Percentiles rank a stretch among this genome's conserved stretches.
Conservation (phyloP, 2,113 vertebrate species). For the Dipodomys ordii region DNA sequence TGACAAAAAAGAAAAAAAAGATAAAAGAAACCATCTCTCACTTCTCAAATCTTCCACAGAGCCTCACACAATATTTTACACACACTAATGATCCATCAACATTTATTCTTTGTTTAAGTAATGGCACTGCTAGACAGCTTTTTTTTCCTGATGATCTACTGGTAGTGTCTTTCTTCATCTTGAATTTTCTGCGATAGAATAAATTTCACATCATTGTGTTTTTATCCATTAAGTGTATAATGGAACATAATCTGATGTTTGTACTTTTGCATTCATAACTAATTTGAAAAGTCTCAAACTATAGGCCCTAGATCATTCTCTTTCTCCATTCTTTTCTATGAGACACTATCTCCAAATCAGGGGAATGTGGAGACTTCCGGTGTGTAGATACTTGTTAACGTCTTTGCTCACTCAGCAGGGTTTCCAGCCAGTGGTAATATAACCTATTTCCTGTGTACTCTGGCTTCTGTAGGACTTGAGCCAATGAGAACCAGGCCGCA, state of each 20-base stretch:
- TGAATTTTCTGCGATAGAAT: slow-evolving; percentile 44
- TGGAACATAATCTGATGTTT: slow-evolving; percentile 42
- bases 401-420: slow-evolving; percentile 49
- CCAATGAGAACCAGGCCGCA: slow-evolving; percentile 20
- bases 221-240: slow-evolving; percentile 55
- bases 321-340: slow-evolving; percentile 34
- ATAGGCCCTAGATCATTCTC: neutral
- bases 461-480: neutral
- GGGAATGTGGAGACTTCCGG: slow-evolving; percentile 57
- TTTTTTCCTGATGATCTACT: neutral
- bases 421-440: slow-evolving; percentile 48
- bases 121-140: neutral
- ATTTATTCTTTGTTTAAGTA: slow-evolving; percentile 59
- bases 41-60: neutral
- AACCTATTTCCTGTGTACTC: neutral
- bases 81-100: slow-evolving; percentile 1
- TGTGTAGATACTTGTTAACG: slow-evolving; percentile 48
- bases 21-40: neutral
- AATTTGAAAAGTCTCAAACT: slow-evolving; percentile 35
- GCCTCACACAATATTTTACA: neutral
- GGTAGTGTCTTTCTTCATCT: neutral
- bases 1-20: too few relatives aligned
- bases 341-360: slow-evolving; percentile 49
- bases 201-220: slow-evolving; percentile 50
- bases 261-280: slow-evolving; percentile 53